These are phyloP conservation scores for Himantopus leucocephalus DNA, from an alignment of 2,113 vertebrate genomes.

Conservation along the genomic window DNA sequence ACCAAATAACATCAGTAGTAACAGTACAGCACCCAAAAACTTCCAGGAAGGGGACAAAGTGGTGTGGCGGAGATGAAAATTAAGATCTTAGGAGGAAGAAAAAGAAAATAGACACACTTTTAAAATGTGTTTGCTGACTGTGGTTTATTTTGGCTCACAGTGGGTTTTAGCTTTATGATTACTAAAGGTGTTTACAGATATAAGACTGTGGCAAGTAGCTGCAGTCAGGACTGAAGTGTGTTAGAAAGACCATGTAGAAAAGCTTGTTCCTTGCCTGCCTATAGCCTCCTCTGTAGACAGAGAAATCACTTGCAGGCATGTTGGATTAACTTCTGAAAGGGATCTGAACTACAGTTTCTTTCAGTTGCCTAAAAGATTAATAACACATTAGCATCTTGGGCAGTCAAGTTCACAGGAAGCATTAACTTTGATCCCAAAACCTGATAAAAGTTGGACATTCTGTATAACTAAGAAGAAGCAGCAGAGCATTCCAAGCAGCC, in stretches of 20 bases:
- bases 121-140: neutral
- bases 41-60: neutral
- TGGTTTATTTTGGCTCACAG: neutral
- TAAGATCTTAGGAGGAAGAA: neutral
- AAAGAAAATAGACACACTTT: neutral
- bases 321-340: neutral
- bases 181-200: neutral
- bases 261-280: neutral
- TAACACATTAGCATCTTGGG: neutral
- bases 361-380: neutral
- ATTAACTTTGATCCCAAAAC: neutral
- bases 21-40: neutral
- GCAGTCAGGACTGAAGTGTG: neutral
- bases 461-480: neutral
- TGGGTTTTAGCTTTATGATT: neutral
- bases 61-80: neutral
- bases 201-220: neutral
- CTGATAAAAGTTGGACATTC: neutral
- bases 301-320: neutral
- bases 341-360: neutral
- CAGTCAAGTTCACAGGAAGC: neutral
- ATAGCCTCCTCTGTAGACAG: neutral
- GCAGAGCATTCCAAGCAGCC: neutral
- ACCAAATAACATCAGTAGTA: neutral
- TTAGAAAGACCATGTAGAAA: neutral